Percentiles rank a stretch among this genome's conserved stretches.
Conservation (phyloP, 2,113 vertebrate genomes). For the Rhinoderma darwinii region DNA sequence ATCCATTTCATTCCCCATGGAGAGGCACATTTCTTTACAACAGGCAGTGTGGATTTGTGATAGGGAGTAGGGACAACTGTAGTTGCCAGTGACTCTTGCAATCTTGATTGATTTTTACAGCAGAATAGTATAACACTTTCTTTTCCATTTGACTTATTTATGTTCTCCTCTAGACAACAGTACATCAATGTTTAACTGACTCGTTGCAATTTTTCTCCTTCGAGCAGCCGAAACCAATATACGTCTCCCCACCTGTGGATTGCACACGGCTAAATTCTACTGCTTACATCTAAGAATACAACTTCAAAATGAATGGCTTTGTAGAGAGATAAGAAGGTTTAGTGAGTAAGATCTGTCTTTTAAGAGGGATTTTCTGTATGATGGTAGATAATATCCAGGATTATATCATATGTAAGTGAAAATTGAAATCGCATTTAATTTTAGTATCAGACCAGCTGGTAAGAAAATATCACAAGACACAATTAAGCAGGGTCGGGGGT, state of each 20-base stretch:
- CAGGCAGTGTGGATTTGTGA: constrained; percentile 53
- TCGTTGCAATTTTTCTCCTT: constrained; percentile 23
- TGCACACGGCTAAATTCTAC: constrained; percentile 13
- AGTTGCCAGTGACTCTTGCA: constrained; percentile 51
- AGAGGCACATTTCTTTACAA: constrained; percentile 49
- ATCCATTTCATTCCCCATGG: constrained; percentile 56
- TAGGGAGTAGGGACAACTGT: constrained; percentile 41
- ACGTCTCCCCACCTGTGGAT: constrained; percentile 9
- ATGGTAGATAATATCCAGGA: constrained; percentile 9
- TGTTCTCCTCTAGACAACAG: constrained; percentile 34
- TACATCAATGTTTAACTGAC: constrained; percentile 36
- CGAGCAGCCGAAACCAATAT: constrained; percentile 26
- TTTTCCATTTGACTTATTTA: constrained; percentile 54
- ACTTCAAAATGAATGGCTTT: constrained; percentile 5
- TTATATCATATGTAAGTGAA: background rate
- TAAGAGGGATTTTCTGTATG: background rate
- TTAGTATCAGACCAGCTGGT: background rate
- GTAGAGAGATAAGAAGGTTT: background rate
- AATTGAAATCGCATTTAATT: background rate
- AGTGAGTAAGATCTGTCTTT: constrained; percentile 14
- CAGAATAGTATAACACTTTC: constrained; percentile 44
- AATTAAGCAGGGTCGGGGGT: background rate
- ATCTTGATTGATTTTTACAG: constrained; percentile 57
- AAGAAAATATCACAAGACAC: background rate
- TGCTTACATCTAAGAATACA: constrained; percentile 22